These are phyloP conservation scores for Collichthys lucidus DNA, from an alignment of 2,113 vertebrate genomes.

Conservation along the genomic window DNA sequence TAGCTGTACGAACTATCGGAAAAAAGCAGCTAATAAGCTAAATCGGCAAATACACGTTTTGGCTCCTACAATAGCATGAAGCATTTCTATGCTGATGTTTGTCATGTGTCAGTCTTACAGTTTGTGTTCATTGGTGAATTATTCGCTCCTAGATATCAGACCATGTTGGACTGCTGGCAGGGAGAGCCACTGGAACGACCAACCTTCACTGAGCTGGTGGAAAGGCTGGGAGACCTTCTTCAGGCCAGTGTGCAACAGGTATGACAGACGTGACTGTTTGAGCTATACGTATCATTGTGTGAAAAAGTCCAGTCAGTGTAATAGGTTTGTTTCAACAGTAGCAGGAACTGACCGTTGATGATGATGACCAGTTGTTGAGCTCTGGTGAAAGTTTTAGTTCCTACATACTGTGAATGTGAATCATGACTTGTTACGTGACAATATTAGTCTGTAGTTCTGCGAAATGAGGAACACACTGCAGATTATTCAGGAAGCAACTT, in stretches of 20 bases:
- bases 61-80: background rate
- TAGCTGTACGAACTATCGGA: too few relatives aligned
- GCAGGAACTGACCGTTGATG: background rate
- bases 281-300: background rate
- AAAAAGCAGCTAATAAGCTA: too few relatives aligned
- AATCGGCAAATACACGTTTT: too few relatives aligned
- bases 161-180: slow-evolving; percentile 96
- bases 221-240: slow-evolving; percentile 91
- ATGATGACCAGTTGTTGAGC: background rate
- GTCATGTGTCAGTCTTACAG: background rate
- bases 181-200: slow-evolving; percentile 88
- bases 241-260: slow-evolving; percentile 97
- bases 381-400: background rate
- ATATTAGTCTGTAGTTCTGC: slow-evolving; percentile 19
- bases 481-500: slow-evolving; percentile 34
- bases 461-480: slow-evolving; percentile 34
- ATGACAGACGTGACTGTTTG: slow-evolving; percentile 3
- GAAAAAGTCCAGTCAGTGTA: background rate
- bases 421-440: background rate
- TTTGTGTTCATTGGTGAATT: slow-evolving; percentile 25
- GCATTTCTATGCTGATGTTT: background rate
- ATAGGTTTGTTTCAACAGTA: background rate
- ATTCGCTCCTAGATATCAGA: slow-evolving; percentile 87
- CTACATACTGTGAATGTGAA: slow-evolving; percentile 4
- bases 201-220: slow-evolving; percentile 91